Percentiles rank a stretch among this genome's conserved stretches.
These are phyloP conservation scores for Aromia moschata DNA, from an alignment of 2,888 invertebrate genomes.

Conservation along the genomic window DNA sequence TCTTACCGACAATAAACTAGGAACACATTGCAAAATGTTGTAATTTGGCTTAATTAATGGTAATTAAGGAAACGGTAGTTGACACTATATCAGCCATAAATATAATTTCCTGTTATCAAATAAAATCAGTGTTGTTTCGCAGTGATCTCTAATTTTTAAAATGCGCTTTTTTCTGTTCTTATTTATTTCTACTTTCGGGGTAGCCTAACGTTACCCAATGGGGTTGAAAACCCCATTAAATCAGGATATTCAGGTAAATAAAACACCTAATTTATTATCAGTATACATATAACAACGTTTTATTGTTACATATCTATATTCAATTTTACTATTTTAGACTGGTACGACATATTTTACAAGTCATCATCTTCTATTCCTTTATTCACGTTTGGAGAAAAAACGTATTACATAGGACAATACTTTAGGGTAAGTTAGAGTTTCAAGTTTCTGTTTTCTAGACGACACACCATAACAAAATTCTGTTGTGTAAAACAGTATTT, in stretches of 20 bases:
- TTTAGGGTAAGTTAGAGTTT: constrained; percentile 4
- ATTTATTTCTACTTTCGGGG: not conserved
- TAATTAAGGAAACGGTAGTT: not conserved
- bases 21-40: too few relatives aligned
- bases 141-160: not conserved
- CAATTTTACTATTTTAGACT: constrained; percentile 10
- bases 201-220: constrained; percentile 12
- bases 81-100: not conserved
- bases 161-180: not conserved
- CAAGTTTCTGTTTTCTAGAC: too few relatives aligned
- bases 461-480: too few relatives aligned
- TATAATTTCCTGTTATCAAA: not conserved
- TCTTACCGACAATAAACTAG: too few relatives aligned
- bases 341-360: constrained; percentile 17
- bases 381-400: constrained; percentile 6
- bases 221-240: not conserved
- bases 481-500: too few relatives aligned
- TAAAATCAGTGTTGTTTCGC: not conserved
- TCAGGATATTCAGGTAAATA: constrained; percentile 15
- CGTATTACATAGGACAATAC: constrained; percentile 8
- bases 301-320: too few relatives aligned
- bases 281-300: too few relatives aligned
- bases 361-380: constrained; percentile 1
- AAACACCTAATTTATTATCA: too few relatives aligned
- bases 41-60: not conserved